Conservation (phyloP, 2,888 invertebrate species). For the Drosophila neonasuta region DNA sequence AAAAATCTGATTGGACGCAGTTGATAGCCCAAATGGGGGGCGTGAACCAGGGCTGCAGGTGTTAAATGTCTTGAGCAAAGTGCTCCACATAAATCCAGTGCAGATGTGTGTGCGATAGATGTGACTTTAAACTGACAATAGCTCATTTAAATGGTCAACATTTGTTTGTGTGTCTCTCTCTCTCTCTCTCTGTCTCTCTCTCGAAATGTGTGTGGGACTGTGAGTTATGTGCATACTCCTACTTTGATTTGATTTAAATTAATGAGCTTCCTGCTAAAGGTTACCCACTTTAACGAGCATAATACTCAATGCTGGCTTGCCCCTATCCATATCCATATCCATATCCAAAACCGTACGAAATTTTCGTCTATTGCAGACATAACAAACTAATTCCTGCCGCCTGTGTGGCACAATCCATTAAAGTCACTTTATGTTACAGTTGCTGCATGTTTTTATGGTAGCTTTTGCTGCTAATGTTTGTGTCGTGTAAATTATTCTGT, state of each 20-base stretch:
- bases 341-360: neutral
- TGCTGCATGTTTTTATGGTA: slow-evolving; percentile 35
- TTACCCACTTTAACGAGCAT: slow-evolving; percentile 31
- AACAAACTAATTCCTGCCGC: slow-evolving; percentile 59
- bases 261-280: slow-evolving; percentile 47
- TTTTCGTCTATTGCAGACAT: slow-evolving; percentile 50
- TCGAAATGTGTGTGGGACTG: slow-evolving; percentile 6
- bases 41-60: slow-evolving; percentile 54
- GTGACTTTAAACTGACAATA: slow-evolving; percentile 70
- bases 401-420: slow-evolving; percentile 66
- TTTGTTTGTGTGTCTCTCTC: slow-evolving; percentile 33
- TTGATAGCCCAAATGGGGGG: slow-evolving; percentile 33
- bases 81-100: slow-evolving; percentile 56
- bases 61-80: slow-evolving; percentile 72
- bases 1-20: slow-evolving; percentile 65
- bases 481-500: slow-evolving; percentile 68
- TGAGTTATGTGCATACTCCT: slow-evolving; percentile 19
- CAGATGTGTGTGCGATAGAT: slow-evolving; percentile 54
- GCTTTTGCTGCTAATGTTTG: slow-evolving; percentile 54
- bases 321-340: neutral
- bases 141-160: slow-evolving; percentile 65
- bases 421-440: slow-evolving; percentile 63
- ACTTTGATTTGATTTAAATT: slow-evolving; percentile 52
- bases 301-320: slow-evolving; percentile 7
- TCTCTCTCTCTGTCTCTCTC: too few relatives aligned